Evolutionary conservation across 2,113 vertebrate genomes (phyloP).

Genomic region (Ciconia boyciana): DNA sequence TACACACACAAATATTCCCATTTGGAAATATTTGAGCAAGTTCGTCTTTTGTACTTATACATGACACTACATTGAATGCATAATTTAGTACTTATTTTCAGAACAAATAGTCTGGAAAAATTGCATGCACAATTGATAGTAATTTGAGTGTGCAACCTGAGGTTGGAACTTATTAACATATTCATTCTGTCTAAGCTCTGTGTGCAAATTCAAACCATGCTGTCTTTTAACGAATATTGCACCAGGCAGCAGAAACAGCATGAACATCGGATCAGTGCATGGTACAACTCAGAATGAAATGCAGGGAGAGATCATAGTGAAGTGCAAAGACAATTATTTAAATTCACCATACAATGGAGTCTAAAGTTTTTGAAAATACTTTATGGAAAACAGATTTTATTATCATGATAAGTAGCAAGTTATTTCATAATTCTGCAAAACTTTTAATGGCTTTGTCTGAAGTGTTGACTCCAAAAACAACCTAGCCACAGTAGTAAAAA

Average conservation of each 20-base stretch:
- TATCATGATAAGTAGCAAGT: neutral
- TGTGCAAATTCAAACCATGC: constrained; percentile 62
- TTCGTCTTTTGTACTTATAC: constrained; percentile 38
- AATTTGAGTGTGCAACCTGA: constrained; percentile 69
- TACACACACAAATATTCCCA: constrained; percentile 54
- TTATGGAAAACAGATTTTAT: neutral
- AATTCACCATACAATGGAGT: neutral
- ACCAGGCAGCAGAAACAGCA: neutral
- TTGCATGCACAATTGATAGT: constrained; percentile 73
- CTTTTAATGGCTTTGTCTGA: neutral
- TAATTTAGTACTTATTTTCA: constrained; percentile 75
- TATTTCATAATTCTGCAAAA: neutral
- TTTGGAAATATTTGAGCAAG: constrained; percentile 67
- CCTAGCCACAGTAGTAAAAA: neutral
- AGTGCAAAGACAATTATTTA: neutral
- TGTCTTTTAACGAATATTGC: constrained; percentile 40
- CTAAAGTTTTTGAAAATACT: neutral
- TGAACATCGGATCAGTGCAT: neutral
- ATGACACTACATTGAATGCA: constrained; percentile 52
- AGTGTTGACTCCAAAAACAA: neutral
- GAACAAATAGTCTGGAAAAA: constrained; percentile 74
- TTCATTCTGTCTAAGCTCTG: constrained; percentile 42
- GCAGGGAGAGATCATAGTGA: neutral
- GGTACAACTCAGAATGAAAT: neutral
- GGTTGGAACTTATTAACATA: constrained; percentile 63